Conservation (phyloP, 2,113 vertebrate species). For the Bufo bufo region DNA sequence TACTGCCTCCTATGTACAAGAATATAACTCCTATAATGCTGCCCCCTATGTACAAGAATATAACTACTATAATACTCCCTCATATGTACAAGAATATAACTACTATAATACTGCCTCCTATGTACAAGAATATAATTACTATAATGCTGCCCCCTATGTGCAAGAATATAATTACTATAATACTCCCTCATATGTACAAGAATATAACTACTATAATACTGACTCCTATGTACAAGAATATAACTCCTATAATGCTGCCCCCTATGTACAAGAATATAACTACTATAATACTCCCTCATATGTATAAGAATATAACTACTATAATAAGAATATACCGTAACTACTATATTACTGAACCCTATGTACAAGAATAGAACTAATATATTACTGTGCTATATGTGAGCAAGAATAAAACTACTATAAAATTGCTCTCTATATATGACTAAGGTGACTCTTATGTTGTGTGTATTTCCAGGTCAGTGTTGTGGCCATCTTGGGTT, state of each 20-base stretch:
- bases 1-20: no score
- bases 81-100: not conserved
- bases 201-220: no score
- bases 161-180: not conserved
- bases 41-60: not conserved
- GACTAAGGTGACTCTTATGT: not conserved
- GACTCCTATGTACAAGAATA: no score
- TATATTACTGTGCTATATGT: not conserved
- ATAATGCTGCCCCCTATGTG: not conserved
- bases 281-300: slow-evolving; percentile 1
- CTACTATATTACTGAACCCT: no score
- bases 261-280: slow-evolving; percentile 13
- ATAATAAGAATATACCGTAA: no score
- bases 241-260: no score
- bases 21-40: not conserved
- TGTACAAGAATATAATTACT: not conserved
- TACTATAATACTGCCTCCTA: not conserved
- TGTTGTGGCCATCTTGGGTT: slow-evolving; percentile 84
- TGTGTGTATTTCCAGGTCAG: slow-evolving; percentile 77
- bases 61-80: not conserved
- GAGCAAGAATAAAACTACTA: slow-evolving; percentile 2
- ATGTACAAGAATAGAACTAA: not conserved
- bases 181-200: not conserved
- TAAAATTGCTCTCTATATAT: not conserved
- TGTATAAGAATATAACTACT: slow-evolving; percentile 2